Percentiles rank a stretch among this genome's conserved stretches.
These are phyloP conservation scores for Holocentrus rufus DNA, from an alignment of 2,797 vertebrate genomes.

Conservation along the genomic window DNA sequence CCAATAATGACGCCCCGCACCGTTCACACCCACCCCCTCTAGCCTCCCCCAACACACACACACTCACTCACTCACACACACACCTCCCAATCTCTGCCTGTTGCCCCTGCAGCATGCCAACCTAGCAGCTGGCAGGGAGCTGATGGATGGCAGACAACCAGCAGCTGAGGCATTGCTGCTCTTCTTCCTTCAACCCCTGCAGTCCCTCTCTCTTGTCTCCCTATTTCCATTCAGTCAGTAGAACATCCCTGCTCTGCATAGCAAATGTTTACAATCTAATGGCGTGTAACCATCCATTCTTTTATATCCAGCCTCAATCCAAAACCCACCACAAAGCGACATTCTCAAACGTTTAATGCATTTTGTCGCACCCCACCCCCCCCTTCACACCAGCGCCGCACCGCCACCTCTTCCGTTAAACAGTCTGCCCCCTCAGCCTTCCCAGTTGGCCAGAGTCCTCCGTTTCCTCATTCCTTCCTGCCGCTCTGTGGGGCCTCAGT, in stretches of 20 bases:
- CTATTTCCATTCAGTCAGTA: slow-evolving; percentile 25
- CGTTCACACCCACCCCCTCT: slow-evolving; percentile 36
- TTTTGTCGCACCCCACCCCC: slow-evolving; percentile 10
- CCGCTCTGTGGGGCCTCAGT: slow-evolving; percentile 60
- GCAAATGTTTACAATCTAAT: slow-evolving; percentile 29
- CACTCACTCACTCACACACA: slow-evolving; percentile 33
- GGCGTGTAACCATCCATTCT: slow-evolving; percentile 1
- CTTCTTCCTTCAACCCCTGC: slow-evolving; percentile 48
- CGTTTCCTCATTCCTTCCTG: slow-evolving; percentile 60
- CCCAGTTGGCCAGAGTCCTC: slow-evolving; percentile 62
- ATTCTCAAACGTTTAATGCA: slow-evolving; percentile 10
- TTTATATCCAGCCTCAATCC: slow-evolving; percentile 11
- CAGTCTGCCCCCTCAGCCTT: slow-evolving; percentile 53
- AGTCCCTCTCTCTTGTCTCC: slow-evolving; percentile 38
- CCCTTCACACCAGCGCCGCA: slow-evolving; percentile 6
- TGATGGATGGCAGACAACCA: slow-evolving; percentile 76
- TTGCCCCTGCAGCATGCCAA: slow-evolving; percentile 66
- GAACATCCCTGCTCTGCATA: slow-evolving; percentile 5
- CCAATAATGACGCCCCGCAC: slow-evolving; percentile 56
- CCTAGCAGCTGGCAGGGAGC: slow-evolving; percentile 76
- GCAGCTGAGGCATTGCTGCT: slow-evolving; percentile 58
- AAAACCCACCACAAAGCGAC: not conserved
- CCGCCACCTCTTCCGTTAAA: slow-evolving; percentile 52
- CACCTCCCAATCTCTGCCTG: slow-evolving; percentile 49
- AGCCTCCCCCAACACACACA: not conserved